These are phyloP conservation scores for Cyclopterus lumpus DNA, from an alignment of 2,797 vertebrate species.

Conservation along the genomic window DNA sequence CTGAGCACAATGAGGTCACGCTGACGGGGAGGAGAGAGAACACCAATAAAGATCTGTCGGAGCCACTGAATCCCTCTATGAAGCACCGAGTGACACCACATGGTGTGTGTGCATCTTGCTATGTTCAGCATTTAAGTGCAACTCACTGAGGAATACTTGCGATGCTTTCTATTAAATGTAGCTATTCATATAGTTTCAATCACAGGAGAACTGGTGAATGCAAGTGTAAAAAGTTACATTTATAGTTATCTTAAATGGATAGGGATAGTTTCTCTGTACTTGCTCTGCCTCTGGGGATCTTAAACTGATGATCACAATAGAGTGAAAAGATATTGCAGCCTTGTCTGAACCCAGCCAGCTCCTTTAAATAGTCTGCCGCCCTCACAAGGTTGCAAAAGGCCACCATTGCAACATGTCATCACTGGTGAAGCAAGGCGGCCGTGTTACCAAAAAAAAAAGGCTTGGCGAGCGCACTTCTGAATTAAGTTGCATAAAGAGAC, in stretches of 20 bases:
- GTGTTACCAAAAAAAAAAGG: constrained; percentile 28
- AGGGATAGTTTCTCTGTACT: not conserved
- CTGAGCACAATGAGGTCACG: constrained; percentile 61
- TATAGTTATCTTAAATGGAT: not conserved
- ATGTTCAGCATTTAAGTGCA: not conserved
- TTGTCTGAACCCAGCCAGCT: not conserved
- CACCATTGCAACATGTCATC: constrained; percentile 41
- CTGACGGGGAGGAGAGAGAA: constrained; percentile 26
- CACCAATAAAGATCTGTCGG: constrained; percentile 27
- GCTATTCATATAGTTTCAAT: too few species aligned
- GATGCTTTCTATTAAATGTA: too few species aligned
- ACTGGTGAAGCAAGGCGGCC: constrained; percentile 19
- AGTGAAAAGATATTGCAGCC: constrained; percentile 7
- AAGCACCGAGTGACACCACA: constrained; percentile 11
- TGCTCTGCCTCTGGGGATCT: not conserved
- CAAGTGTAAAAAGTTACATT: not conserved
- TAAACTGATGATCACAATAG: constrained; percentile 7
- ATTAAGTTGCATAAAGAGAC: not conserved
- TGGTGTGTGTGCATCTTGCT: not conserved
- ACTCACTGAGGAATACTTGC: not conserved
- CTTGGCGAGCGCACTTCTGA: not conserved
- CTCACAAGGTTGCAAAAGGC: constrained; percentile 44
- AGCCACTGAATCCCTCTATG: not conserved
- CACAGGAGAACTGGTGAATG: not conserved
- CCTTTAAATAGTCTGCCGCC: constrained; percentile 54